Evolutionary conservation across 2,113 vertebrate genomes (phyloP).

Genomic region (Zosterops hypoxanthus): DNA sequence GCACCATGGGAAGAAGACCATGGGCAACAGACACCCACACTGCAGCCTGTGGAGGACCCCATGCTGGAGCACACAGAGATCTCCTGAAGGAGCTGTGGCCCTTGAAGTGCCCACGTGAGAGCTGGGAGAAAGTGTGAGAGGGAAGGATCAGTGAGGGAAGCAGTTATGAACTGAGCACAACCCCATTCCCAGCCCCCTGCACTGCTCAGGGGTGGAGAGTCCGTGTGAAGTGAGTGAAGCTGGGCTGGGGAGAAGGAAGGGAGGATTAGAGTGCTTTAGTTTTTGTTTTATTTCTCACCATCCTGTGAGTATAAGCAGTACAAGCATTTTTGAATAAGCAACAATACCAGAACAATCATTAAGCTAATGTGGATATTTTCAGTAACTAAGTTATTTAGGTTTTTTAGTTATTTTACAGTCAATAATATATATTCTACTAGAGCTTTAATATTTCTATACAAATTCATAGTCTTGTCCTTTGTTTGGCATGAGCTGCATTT

Average conservation of each 20-base stretch:
- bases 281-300: background rate
- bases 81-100: background rate
- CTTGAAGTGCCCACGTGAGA: fast-evolving
- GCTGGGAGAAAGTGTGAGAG: background rate
- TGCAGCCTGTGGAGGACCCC: background rate
- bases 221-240: fast-evolving
- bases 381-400: background rate
- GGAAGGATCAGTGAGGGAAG: background rate
- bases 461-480: background rate
- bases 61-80: background rate
- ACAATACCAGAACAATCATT: background rate
- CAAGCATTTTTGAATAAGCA: background rate
- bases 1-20: fast-evolving
- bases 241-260: background rate
- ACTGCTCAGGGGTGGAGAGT: fast-evolving
- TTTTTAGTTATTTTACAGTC: background rate
- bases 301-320: background rate
- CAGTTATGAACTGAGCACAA: fast-evolving
- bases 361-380: background rate
- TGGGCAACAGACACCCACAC: background rate
- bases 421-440: background rate
- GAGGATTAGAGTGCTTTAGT: background rate
- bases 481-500: background rate
- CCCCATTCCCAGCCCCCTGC: fast-evolving
- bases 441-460: background rate